phyloP scores from a whole-genome alignment of 2,888 invertebrate genomes.

The Drosophila histrio region DNA sequence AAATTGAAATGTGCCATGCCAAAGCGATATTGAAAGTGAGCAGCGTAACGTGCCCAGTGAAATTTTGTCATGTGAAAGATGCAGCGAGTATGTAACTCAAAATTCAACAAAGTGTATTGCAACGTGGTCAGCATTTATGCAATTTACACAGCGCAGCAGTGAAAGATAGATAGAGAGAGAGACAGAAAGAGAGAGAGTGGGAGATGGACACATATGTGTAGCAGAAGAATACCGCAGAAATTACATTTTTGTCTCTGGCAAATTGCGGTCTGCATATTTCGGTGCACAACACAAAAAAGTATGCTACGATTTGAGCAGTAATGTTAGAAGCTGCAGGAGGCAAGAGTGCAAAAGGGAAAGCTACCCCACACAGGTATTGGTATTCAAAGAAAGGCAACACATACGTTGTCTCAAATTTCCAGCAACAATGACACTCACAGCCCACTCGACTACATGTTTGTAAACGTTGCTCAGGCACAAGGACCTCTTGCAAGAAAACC shows the following conservation, averaged over 20 bases:
- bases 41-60: slow-evolving; percentile 27
- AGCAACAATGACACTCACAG: slow-evolving; percentile 74
- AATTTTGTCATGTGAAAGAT: slow-evolving; percentile 16
- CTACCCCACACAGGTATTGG: slow-evolving; percentile 21
- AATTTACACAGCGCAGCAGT: not conserved
- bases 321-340: not conserved
- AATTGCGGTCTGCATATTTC: slow-evolving; percentile 60
- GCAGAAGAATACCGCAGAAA: slow-evolving; percentile 44
- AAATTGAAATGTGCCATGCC: slow-evolving; percentile 40
- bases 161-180: not conserved
- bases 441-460: slow-evolving; percentile 77
- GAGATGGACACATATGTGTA: slow-evolving; percentile 21
- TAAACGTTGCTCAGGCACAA: slow-evolving; percentile 78
- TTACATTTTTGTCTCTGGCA: slow-evolving; percentile 56
- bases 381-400: slow-evolving; percentile 19
- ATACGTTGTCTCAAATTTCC: slow-evolving; percentile 37
- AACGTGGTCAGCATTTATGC: slow-evolving; percentile 44
- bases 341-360: not conserved
- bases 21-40: slow-evolving; percentile 44
- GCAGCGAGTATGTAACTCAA: slow-evolving; percentile 31
- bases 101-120: slow-evolving; percentile 12
- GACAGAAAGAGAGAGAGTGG: not conserved
- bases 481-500: slow-evolving; percentile 70
- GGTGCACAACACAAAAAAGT: slow-evolving; percentile 37
- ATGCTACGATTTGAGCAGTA: slow-evolving; percentile 43